These are phyloP conservation scores for Eledone cirrhosa DNA, from an alignment of 2,888 invertebrate genomes.

Conservation along the genomic window DNA sequence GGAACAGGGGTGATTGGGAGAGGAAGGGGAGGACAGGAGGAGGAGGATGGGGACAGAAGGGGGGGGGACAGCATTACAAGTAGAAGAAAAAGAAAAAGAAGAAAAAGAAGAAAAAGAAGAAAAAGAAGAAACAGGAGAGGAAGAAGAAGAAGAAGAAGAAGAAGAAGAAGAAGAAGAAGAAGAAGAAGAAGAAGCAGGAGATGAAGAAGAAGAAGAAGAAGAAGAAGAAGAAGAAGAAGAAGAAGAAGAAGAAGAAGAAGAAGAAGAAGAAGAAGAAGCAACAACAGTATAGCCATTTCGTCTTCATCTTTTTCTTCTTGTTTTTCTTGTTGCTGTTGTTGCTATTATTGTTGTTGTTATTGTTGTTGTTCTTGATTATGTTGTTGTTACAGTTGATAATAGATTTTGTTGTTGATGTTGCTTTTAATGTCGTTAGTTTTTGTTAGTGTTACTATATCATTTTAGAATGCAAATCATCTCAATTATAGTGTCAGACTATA, in stretches of 20 bases:
- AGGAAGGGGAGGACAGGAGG: background rate
- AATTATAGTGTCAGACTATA: no score
- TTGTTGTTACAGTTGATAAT: no score
- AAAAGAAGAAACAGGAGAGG: background rate
- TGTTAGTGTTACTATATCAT: no score
- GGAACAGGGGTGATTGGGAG: background rate
- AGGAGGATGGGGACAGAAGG: background rate
- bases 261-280: background rate
- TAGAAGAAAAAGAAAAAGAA: background rate
- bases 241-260: no score
- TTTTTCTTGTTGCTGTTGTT: no score
- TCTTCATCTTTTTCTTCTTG: background rate
- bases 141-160: background rate
- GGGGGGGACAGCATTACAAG: background rate
- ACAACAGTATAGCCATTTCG: background rate
- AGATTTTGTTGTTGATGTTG: no score
- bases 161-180: background rate
- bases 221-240: no score
- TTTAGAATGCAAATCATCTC: no score
- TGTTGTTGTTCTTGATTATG: rapidly evolving
- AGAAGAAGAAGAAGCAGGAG: no score
- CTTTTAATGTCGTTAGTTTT: no score
- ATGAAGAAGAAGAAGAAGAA: no score
- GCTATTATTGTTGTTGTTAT: no score
- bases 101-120: background rate